Evolutionary conservation across 2,113 vertebrate genomes (phyloP), one percentile per base, ranked within the genome.

Genomic region (Sceloporus undulatus): DNA sequence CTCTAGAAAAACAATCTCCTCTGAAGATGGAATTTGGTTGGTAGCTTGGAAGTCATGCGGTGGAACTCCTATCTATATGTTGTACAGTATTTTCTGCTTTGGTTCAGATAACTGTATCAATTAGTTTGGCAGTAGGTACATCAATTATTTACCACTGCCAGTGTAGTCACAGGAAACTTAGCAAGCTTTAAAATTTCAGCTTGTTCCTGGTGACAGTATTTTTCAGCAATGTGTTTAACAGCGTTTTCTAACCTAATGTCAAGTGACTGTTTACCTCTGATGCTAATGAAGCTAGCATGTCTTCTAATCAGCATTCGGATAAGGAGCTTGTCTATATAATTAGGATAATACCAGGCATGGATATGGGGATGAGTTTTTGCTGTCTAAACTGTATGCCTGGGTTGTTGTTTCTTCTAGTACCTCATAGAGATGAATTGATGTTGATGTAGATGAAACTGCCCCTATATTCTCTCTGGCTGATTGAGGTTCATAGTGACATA

Each of bases 271-370:
- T 94, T n/a, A 88, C 89, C 87, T 95, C 84, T 93, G 4, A 0
- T 56, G 90, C 87, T 85, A 79, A 48, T 27, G 82, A 92, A 76
- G 80, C 75, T 79, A 82, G 59, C 82, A 83, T 70, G 73, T 38
- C 88, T 62, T 56, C 92, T 86, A 88, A 90, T 65, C 84, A 94
- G 90, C 85, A 91, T 86, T 25, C 92, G 92, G 90, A 87, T 91
- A 92, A 94, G 92, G 78, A 89, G 79, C 86, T 92, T 87, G 71
- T 90, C 92, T 90, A 59, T 23, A 5, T 94, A 91, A 94, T 94
- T 90, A 91, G 0, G 6, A 66, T 94, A 94, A 95, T 93, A 85
- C 88, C 84, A 38, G 94, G 73, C 88, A 92, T 86, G 89, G 91
- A 88, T 23, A 92, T 85, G 40, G 90, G 54, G 70, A 82, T 84